These are phyloP conservation scores for Hormaphis cornu DNA, from an alignment of 1,140 invertebrate genomes.

Conservation along the genomic window DNA sequence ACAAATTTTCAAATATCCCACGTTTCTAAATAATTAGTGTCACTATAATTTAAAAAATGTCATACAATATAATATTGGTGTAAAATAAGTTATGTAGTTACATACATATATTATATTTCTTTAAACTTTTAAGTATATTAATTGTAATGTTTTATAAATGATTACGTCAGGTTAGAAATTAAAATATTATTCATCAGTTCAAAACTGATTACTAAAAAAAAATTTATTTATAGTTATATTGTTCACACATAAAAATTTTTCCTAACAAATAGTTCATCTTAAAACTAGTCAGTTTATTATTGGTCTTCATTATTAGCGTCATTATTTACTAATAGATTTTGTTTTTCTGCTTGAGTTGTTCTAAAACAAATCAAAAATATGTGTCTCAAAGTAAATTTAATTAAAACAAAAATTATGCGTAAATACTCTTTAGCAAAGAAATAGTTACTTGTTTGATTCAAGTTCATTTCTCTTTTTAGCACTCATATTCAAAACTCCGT, in stretches of 20 bases:
- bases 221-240: too few relatives aligned
- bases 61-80: too few relatives aligned
- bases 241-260: neutral
- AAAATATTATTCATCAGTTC: too few relatives aligned
- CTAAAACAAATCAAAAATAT: neutral
- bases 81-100: too few relatives aligned
- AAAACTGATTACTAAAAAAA: too few relatives aligned
- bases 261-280: neutral
- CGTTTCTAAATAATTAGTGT: too few relatives aligned
- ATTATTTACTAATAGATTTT: neutral
- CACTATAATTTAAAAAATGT: too few relatives aligned
- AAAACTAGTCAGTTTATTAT: neutral
- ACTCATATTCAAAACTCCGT: slow-evolving; percentile 73
- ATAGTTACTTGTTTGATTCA: neutral
- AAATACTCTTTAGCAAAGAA: neutral
- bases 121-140: too few relatives aligned
- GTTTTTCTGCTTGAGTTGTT: neutral
- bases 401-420: neutral
- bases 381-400: neutral
- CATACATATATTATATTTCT: too few relatives aligned
- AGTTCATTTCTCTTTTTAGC: slow-evolving; percentile 49
- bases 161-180: too few relatives aligned
- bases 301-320: neutral
- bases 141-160: too few relatives aligned
- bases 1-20: too few relatives aligned